Evolutionary conservation across 2,113 vertebrate species (phyloP), one percentile per base, ranked within the genome.

Genomic region (Vidua chalybeata): DNA sequence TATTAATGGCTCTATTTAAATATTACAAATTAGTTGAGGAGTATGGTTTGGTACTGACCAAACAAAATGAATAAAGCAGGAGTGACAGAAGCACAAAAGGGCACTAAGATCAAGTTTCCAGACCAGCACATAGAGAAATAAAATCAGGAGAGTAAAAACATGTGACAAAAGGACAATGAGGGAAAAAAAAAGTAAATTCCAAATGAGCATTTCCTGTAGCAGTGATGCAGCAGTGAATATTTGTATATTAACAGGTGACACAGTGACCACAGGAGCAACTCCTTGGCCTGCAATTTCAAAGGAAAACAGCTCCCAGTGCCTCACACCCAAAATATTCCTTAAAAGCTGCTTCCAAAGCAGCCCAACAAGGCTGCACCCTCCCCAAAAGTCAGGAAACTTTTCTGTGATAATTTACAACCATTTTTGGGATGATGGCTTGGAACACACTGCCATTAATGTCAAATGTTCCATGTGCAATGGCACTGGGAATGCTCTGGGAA

Each of bases 321-420:
- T 58, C 56, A 71, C 14, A 37, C 39, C 23, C 54, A 17, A 18
- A 84, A 16, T 16, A 33, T 17, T 13, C 61, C 68, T 33, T 16
- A 54, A 43, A 69, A 78, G 28, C 51, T 87, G 3, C 62, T 91
- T 51, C 55, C 77, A 80, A 71, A 62, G 59, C 10, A 56, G 66
- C 43, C 33, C 46, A 71, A 7, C 35, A 52, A 10, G 31, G 10
- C 22, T 86, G 63, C 15, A 8, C 11, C 31, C 71, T 54, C 13
- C 51, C n/a, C 30, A 5, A 12, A 28, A 52, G 31, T 30, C 43
- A 51, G 33, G 48, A 37, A 18, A 6, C 52, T 67, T 31, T 49
- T 35, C 20, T 0, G 1, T 3, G 28, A 59, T 20, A 24, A 48
- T 16, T 59, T 46, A 45, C 37, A 59, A 41, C 9, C 3, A 3